A percentile compares a stretch with the other conserved stretches of the same genome.
Conservation (phyloP, 2,113 vertebrate species). For the Leptocoma aspasia region DNA sequence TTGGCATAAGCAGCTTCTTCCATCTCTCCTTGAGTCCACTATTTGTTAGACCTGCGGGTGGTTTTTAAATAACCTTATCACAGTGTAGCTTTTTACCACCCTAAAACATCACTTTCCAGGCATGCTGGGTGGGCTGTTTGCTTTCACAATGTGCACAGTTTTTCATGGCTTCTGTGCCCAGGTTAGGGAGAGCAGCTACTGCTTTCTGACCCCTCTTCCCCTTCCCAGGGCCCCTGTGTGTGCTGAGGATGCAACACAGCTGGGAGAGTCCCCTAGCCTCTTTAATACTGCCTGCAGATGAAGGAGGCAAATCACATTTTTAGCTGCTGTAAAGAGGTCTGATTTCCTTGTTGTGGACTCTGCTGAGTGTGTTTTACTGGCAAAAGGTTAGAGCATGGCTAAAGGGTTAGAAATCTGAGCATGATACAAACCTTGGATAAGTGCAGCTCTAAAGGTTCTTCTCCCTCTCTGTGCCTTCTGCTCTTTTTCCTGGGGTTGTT, state of each 20-base stretch:
- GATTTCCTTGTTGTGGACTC: not conserved
- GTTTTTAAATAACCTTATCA: not conserved
- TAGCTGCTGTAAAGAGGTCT: not conserved
- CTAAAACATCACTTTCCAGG: not conserved
- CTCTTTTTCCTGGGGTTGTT: not conserved
- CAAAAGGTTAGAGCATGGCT: not conserved
- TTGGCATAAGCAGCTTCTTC: not conserved
- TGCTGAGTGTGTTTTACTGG: not conserved
- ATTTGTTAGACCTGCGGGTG: not conserved
- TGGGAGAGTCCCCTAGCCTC: rapidly evolving
- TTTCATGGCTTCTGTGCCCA: not conserved
- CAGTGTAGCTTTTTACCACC: not conserved
- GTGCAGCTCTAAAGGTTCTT: not conserved
- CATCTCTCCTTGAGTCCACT: not conserved
- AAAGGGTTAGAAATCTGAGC: not conserved
- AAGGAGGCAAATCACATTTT: not conserved
- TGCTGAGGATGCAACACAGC: not conserved
- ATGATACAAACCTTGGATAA: not conserved
- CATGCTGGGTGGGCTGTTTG: not conserved
- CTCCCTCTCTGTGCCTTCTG: not conserved
- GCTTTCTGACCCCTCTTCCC: not conserved
- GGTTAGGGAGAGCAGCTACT: not conserved
- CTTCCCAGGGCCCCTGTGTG: not conserved
- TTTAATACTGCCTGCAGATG: not conserved
- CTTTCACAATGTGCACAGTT: not conserved